These are phyloP conservation scores for Portunus trituberculatus DNA, from an alignment of 1,140 invertebrate species.

Conservation along the genomic window DNA sequence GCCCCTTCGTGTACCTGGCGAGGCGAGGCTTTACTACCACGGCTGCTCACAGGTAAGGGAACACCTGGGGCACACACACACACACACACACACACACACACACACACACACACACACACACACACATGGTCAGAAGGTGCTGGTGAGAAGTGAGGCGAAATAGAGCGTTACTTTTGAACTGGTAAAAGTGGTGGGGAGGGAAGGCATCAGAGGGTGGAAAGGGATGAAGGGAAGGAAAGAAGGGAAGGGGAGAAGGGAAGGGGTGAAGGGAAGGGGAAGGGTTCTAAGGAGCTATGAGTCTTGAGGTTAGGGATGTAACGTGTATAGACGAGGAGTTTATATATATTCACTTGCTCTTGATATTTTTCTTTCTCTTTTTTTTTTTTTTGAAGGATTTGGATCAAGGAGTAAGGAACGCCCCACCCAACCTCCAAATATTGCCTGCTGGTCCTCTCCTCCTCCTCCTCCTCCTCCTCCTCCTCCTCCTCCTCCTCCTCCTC, in stretches of 20 bases:
- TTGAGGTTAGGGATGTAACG: too few relatives aligned
- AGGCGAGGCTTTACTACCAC: background rate
- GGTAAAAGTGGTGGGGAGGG: too few relatives aligned
- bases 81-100: conserved; percentile 20
- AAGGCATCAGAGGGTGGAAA: too few relatives aligned
- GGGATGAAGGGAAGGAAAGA: too few relatives aligned
- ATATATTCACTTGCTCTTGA: too few relatives aligned
- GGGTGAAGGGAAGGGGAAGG: too few relatives aligned
- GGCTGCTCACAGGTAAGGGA: background rate
- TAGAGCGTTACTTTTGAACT: too few relatives aligned
- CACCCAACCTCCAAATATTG: background rate
- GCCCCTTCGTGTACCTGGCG: background rate
- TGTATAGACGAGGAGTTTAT: too few relatives aligned
- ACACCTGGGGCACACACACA: background rate
- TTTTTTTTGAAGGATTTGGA: background rate
- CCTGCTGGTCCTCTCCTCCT: background rate
- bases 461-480: background rate
- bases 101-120: conserved; percentile 1
- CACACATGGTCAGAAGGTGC: background rate
- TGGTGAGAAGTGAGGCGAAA: background rate
- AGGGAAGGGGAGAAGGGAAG: too few relatives aligned
- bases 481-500: background rate
- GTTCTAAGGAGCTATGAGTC: too few relatives aligned
- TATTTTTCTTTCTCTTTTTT: too few relatives aligned
- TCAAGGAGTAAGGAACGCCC: background rate